These are phyloP conservation scores for Platygyra sinensis DNA, from an alignment of 64 coral and sea anemone species.

Conservation along the genomic window DNA sequence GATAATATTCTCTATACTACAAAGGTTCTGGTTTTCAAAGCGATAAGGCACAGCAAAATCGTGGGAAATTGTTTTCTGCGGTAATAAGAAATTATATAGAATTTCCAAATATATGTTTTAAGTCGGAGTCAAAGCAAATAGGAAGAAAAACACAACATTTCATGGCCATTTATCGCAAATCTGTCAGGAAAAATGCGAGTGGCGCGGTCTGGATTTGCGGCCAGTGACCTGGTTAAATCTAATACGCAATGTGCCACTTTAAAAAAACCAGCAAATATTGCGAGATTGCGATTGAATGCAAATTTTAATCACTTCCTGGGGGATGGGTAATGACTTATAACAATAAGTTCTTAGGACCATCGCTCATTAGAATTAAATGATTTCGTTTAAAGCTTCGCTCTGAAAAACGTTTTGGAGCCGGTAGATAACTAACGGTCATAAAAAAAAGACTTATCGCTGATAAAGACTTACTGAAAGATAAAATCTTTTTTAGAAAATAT, in stretches of 20 bases:
- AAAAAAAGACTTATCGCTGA: neutral
- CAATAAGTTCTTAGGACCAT: neutral
- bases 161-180: neutral
- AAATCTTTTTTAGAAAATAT: too few relatives aligned
- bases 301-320: slow-evolving; percentile 33
- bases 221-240: neutral
- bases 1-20: neutral
- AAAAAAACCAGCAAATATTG: slow-evolving; percentile 9
- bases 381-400: neutral
- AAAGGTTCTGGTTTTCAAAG: neutral
- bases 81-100: neutral
- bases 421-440: neutral
- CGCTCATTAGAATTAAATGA: slow-evolving; percentile 27
- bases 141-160: neutral
- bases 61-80: neutral
- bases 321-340: neutral
- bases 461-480: too few relatives aligned
- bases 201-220: neutral
- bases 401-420: neutral
- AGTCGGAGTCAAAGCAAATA: neutral
- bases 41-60: neutral
- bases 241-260: neutral
- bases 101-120: slow-evolving; percentile 2
- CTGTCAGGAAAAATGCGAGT: neutral
- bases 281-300: slow-evolving; percentile 18